Conservation (phyloP, 35 echinoderm and acorn worm species). For the Apostichopus japonicus region DNA sequence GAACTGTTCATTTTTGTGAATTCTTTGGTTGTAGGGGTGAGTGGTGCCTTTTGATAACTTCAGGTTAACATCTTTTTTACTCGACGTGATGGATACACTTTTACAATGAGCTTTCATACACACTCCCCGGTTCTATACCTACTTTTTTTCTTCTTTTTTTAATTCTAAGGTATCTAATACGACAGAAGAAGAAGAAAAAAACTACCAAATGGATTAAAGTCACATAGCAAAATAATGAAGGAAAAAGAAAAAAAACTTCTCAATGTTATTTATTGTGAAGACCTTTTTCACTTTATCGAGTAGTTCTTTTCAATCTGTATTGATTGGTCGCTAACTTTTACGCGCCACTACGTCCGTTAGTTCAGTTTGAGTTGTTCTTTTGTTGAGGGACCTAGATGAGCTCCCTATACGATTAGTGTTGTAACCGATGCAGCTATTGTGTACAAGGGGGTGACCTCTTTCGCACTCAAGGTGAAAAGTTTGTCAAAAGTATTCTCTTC, state of each 20-base stretch:
- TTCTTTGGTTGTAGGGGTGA: background rate
- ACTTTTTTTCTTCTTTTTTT: background rate
- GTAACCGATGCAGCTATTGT: background rate
- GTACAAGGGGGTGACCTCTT: constrained; percentile 8
- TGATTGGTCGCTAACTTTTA: constrained; percentile 44
- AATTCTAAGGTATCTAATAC: background rate
- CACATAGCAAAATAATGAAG: constrained; percentile 5
- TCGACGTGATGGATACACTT: background rate
- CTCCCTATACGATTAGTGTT: background rate
- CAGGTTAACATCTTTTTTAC: background rate
- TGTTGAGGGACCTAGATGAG: background rate
- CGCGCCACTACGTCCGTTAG: constrained; percentile 19
- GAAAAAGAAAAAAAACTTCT: background rate
- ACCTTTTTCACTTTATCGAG: background rate
- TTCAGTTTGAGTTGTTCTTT: constrained; percentile 35
- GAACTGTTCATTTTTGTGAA: constrained; percentile 1
- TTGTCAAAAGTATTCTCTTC: background rate
- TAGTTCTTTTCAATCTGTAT: background rate
- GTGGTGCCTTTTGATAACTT: too few relatives aligned
- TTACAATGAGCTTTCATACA: too few relatives aligned
- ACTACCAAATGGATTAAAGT: background rate
- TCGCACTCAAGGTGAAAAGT: constrained; percentile 30
- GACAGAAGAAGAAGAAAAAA: background rate
- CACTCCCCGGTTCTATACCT: background rate
- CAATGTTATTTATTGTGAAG: constrained; percentile 49